Conservation (phyloP, 2,888 invertebrate genomes). For the Phalera bucephala region DNA sequence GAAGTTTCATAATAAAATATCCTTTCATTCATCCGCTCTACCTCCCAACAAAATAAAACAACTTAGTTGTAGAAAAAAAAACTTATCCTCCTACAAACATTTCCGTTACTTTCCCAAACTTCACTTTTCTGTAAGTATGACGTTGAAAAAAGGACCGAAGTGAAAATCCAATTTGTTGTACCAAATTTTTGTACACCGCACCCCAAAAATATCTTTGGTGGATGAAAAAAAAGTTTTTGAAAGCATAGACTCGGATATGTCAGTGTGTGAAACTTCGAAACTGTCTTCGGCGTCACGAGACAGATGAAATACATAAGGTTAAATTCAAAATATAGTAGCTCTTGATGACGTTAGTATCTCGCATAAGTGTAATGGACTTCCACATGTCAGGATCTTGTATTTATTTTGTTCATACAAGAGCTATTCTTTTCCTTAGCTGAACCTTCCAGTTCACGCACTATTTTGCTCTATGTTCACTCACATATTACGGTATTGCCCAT, state of each 20-base stretch:
- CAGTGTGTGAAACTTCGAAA: too few species aligned
- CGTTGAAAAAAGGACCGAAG: slow-evolving; percentile 23
- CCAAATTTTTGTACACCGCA: slow-evolving; percentile 22
- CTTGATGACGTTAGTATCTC: too few species aligned
- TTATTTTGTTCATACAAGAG: too few species aligned
- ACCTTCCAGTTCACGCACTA: too few species aligned
- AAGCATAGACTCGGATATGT: slow-evolving; percentile 12
- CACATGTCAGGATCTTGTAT: too few species aligned
- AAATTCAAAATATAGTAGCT: too few species aligned
- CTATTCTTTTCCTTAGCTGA: too few species aligned
- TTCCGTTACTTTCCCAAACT: neutral
- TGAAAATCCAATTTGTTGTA: slow-evolving; percentile 25
- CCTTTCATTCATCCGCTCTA: too few species aligned
- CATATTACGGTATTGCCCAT: too few species aligned
- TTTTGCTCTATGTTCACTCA: too few species aligned
- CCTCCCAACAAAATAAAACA: slow-evolving; percentile 11
- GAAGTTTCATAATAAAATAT: too few species aligned
- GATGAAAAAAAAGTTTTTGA: slow-evolving; percentile 18
- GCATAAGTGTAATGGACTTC: too few species aligned
- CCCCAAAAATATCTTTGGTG: slow-evolving; percentile 15
- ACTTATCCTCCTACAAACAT: slow-evolving; percentile 11
- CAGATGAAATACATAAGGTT: neutral
- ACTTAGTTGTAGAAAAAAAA: slow-evolving; percentile 18
- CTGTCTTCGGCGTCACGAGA: neutral
- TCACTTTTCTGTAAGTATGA: slow-evolving; percentile 6